Evolutionary conservation across 2,113 vertebrate genomes (phyloP), one percentile per base, ranked within the genome.

Genomic region (Ascaphus truei): DNA sequence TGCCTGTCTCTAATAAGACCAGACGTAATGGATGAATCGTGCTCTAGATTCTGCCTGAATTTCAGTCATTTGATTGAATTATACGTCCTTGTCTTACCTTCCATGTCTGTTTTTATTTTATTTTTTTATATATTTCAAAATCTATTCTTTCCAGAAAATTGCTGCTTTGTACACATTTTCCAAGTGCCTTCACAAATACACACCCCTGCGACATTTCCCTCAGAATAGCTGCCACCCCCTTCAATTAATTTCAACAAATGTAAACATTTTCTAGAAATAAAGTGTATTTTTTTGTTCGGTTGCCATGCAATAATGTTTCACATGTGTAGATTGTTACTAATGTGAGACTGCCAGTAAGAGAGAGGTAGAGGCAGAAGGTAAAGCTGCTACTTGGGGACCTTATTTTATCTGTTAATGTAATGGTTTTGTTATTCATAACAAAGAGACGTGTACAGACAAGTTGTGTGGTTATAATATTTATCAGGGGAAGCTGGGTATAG

Each of bases 1-100:
- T 90, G 86, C 89, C 89, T 91, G 87, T 89, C 89, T 90, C 86
- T 91, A 91, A 90, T 91, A 90, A 90, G 91, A 88, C 86, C 88
- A 86, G 79, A 83, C 87, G 89, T 90, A 91, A 91, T 90, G 84
- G 88, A 86, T 88, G 71, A 72, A 81, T 89, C 87, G 85, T 89
- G 82, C 85, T 89, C 88, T 83, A 85, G 85, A 89, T 91, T 89
- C 88, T 88, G 80, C 85, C 86, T 85, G 84, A 87, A 88, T 90
- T 90, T 87, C 84, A 86, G 79, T 90, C 90, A 91, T 91, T 91
- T 86, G 85, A 88, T 90, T 91, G 88, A 91, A 91, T 91, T 90
- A 89, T 77, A 89, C 81, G 81, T 89, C n/a, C n/a, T n/a, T n/a
- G n/a, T n/a, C 77, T 79, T 85, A 85, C 83, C 81, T 72, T 31